These are phyloP conservation scores for Aphyosemion australe DNA, from an alignment of 2,113 vertebrate species.

Conservation along the genomic window DNA sequence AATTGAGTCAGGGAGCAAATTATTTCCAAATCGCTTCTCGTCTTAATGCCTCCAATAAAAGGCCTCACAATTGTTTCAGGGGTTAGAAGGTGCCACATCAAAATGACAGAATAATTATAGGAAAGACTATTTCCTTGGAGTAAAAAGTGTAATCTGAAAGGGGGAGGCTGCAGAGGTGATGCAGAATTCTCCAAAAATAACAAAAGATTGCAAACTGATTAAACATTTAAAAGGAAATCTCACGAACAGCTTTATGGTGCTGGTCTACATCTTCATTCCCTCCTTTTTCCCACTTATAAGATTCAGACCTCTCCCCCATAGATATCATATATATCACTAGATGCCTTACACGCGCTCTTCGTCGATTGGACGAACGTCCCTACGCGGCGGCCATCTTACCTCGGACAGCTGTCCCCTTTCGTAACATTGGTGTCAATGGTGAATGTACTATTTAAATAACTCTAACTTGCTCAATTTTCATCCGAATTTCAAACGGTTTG, in stretches of 20 bases:
- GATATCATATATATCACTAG: too few relatives aligned
- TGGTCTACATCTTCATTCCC: conserved; percentile 38
- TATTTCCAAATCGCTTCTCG: conserved; percentile 45
- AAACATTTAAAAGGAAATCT: conserved; percentile 20
- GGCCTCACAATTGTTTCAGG: conserved; percentile 48
- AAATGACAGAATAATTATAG: conserved; percentile 66
- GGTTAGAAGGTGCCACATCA: conserved; percentile 53
- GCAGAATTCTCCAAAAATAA: conserved; percentile 45
- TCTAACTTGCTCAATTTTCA: too few relatives aligned
- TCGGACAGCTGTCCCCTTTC: too few relatives aligned
- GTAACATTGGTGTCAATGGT: too few relatives aligned
- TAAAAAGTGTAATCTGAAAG: conserved; percentile 28
- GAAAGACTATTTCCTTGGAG: conserved; percentile 23
- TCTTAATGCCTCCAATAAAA: conserved; percentile 58
- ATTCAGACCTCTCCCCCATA: too few relatives aligned
- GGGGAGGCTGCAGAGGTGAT: conserved; percentile 18
- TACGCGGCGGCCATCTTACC: too few relatives aligned
- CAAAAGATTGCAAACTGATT: conserved; percentile 30
- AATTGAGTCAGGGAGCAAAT: conserved; percentile 40
- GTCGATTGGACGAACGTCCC: too few relatives aligned
- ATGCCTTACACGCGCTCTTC: too few relatives aligned
- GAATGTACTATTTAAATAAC: too few relatives aligned
- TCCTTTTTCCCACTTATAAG: conserved; percentile 30
- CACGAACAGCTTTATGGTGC: conserved; percentile 33
- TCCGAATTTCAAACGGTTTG: too few relatives aligned